These are phyloP conservation scores for Choloepus didactylus DNA, from an alignment of 2,797 vertebrate species.

Conservation along the genomic window DNA sequence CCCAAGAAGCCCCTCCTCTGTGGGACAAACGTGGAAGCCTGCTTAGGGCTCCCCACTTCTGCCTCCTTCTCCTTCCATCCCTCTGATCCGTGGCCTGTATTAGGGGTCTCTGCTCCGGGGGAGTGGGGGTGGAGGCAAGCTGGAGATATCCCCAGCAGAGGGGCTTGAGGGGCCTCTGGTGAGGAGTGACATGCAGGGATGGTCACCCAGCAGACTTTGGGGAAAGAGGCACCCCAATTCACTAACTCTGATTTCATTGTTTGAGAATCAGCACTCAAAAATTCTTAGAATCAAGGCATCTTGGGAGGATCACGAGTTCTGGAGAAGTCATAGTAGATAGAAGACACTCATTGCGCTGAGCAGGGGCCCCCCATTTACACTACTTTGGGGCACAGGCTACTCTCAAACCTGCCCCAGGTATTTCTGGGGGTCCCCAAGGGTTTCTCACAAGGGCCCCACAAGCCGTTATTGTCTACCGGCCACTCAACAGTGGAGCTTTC, in stretches of 20 bases:
- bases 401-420: neutral
- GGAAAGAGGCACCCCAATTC: neutral
- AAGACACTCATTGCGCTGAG: accelerated
- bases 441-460: neutral
- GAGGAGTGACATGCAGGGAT: neutral
- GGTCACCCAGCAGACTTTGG: neutral
- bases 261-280: neutral
- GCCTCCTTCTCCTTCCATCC: neutral
- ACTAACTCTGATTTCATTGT: neutral
- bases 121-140: neutral
- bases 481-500: neutral
- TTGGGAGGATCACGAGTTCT: neutral
- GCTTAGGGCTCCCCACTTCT: neutral
- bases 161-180: neutral
- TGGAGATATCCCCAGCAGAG: neutral
- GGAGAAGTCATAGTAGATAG: neutral
- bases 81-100: accelerated
- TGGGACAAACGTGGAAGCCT: accelerated
- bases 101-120: accelerated
- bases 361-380: neutral
- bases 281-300: neutral
- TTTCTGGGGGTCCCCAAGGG: neutral
- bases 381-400: neutral
- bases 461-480: accelerated
- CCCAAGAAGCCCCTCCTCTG: constrained; percentile 18